Conservation (phyloP, 1,140 invertebrate species). For the Ridgeia piscesae region DNA sequence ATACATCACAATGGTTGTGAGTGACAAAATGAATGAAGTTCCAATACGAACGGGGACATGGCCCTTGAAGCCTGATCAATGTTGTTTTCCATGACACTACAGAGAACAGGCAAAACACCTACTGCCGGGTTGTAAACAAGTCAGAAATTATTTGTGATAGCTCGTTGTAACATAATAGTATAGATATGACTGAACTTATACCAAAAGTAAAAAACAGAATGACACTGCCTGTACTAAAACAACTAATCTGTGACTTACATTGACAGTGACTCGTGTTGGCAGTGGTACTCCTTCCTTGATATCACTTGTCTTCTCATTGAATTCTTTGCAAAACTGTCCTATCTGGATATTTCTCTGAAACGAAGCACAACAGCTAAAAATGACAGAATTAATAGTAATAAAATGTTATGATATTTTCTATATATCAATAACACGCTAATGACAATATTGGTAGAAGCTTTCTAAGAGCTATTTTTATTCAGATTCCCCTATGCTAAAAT, state of each 20-base stretch:
- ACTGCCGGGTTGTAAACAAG: no score
- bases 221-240: background rate
- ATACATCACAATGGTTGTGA: no score
- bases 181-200: background rate
- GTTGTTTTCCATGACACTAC: no score
- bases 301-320: slow-evolving; percentile 90
- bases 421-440: no score
- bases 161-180: background rate
- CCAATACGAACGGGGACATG: no score
- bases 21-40: no score
- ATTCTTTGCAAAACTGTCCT: slow-evolving; percentile 95
- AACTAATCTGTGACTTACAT: slow-evolving; percentile 60
- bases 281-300: slow-evolving; percentile 91
- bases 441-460: no score
- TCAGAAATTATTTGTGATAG: no score
- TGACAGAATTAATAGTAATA: background rate
- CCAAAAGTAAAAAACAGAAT: background rate
- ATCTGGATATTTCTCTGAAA: slow-evolving; percentile 91
- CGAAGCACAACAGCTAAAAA: slow-evolving; percentile 8
- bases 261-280: slow-evolving; percentile 77
- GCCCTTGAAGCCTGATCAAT: no score
- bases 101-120: no score
- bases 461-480: background rate
- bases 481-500: background rate
- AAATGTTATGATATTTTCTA: no score